Base-by-base conservation (phyloP, 1,140 invertebrate genomes). In the Drosophila pachea region DNA sequence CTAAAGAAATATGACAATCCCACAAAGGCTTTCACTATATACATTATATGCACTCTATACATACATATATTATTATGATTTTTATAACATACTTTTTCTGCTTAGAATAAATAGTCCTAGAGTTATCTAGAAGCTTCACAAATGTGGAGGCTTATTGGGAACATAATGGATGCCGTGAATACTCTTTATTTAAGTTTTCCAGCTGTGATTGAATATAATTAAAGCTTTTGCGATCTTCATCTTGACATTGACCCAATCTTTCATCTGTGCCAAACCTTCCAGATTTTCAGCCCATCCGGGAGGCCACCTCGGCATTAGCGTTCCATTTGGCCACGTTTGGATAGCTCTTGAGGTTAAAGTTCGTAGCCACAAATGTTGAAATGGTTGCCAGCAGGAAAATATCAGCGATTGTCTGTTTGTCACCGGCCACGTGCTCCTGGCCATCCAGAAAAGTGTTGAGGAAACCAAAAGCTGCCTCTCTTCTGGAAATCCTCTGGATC, bases 391-490 rank as follows among this genome's bases (percentile, higher is more conserved):
- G 78, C 4, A 95, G 70, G 6, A 91, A 73, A 11, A 94, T 89
- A 81, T 95, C 95, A 2, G 95, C 95, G n/a, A 96, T 84, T 7
- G 95, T 96, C 7, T 95, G 86, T 36, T 91, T 90, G 54, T 92
- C 89, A 7, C 94, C 94, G 7, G 94, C 94, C 4, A 90, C 92
- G 84, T 92, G 95, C 11, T 91, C 90, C 61, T 92, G 90, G 0
- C 90, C 91, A 40, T 93, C 92, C 9, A 95, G 88, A 83, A 94
- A 94, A 5, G 87, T 91, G 55, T 95, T 91, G 5, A 95, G 86
- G 48, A 92, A 91, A 11, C 89, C 90, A 31, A 95, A 89, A 0
- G 92, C 92, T 7, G 92, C 91, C 9, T 92, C 91, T 0, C 94
- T 93, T 93, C 14, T 92, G 91, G 42, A 91, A 77, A 75, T 94